Evolutionary conservation across 2,888 invertebrate species (phyloP), one percentile per base, ranked within the genome.

Genomic region (Stramonita haemastoma): DNA sequence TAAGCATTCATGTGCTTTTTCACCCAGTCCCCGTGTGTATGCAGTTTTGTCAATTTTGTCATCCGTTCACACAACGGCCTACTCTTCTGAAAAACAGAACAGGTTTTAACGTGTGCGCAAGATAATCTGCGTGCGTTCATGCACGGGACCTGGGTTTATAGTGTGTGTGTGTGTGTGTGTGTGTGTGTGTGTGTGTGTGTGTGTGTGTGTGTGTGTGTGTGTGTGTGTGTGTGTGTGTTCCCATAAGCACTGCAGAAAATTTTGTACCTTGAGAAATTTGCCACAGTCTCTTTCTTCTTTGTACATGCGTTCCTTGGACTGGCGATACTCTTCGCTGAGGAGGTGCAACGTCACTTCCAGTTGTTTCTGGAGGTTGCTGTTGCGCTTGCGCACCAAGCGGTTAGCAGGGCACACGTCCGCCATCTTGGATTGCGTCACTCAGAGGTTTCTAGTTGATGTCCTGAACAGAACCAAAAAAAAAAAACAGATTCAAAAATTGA

Each of bases 261-360:
- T n/a, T 2, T 22, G 0, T 66, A 87, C 87, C 87, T 87, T 56
- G 19, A 90, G 85, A 83, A 90, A 91, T 29, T 89, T 83, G 26
- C 87, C 84, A 73, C 90, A 88, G 17, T 90, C 90, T 13, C 84
- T 60, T 34, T 86, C 66, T 22, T 88, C 36, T n/a, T 88, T 88
- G 36, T 90, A 89, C 79, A 90, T 46, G 60, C 86, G 86, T 46
- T 89, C 86, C 86, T 66, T 88, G 1, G 90, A 89, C 91, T 90
- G 88, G 2, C 91, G 87, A 66, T 91, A 91, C 86, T 91, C 91
- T 26, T 90, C 88, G 15, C 26, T 19, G 46, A 91, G 60, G 32
- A 91, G 90, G 90, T 91, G 89, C 32, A 91, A 46, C 83, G 77
- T 89, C 73, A 90, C 81, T 8, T 88, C 89, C 87, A 91, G 86